Evolutionary conservation across 2,113 vertebrate genomes (phyloP), one percentile per base, ranked within the genome.

Genomic region (Rhynchopsitta pachyrhyncha): DNA sequence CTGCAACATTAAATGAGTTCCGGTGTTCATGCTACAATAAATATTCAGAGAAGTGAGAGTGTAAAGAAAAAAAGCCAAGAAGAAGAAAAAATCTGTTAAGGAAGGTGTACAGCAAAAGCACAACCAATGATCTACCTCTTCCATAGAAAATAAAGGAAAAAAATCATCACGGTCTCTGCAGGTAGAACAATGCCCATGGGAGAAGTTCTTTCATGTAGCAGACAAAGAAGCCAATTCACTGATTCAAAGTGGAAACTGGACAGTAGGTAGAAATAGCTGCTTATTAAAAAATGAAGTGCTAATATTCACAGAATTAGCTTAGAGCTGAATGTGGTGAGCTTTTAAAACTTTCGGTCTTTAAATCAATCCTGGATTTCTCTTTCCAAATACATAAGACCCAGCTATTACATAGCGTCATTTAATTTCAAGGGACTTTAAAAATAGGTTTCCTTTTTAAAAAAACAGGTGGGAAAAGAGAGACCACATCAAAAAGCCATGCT

Each of bases 211-310:
- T 74, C 55, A 66, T 39, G 33, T 24, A 86, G 81, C 77, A 90
- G 83, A 95, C 96, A 96, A 95, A 96, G 93, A 80, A 88, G 82
- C 71, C 93, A 94, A 94, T 92, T 95, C 86, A 94, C 53, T 67
- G 92, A 74, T 88, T 92, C 81, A 37, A 91, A 86, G 86, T 89
- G 84, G 89, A 97, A 94, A 94, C 81, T 84, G 74, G 92, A 92
- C 87, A 94, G 95, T 92, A 84, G 59, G 81, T 93, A 94, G 81
- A 95, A 95, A 91, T 93, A 92, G 85, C 90, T 90, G 90, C 88
- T 95, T 85, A 95, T 93, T 95, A 82, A 95, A 93, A 96, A 95
- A 94, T 95, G 75, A 90, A 94, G 88, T 93, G 90, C 74, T 93
- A 96, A 93, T 95, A 94, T 95, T 92, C 82, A 76, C 59, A 70